phyloP scores from a whole-genome alignment of 2,888 invertebrate species.

The Nemotelus pantherinus region DNA sequence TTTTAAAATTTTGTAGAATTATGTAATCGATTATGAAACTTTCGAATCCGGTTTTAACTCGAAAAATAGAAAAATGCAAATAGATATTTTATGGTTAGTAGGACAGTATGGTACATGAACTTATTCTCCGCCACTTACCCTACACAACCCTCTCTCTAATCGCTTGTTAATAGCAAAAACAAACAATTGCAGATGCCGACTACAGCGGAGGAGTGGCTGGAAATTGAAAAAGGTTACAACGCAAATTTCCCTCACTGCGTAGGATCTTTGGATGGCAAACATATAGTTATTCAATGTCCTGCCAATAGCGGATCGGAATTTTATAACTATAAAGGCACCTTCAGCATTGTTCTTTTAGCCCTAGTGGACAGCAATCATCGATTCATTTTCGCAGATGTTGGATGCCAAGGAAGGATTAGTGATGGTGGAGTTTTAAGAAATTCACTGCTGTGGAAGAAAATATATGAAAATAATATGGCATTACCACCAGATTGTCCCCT shows the following conservation, averaged over 20 bases:
- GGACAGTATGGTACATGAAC: no score
- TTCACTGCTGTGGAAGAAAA: background rate
- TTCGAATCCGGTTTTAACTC: no score
- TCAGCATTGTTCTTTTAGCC: slow-evolving; percentile 13
- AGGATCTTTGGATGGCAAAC: slow-evolving; percentile 20
- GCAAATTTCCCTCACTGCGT: slow-evolving; percentile 14
- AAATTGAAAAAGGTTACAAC: slow-evolving; percentile 9
- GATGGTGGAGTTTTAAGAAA: slow-evolving; percentile 22
- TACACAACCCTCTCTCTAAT: no score
- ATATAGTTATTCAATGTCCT: background rate
- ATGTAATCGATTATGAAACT: no score
- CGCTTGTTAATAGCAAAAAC: background rate
- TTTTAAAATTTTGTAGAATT: no score
- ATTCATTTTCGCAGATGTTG: background rate
- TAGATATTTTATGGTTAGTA: no score
- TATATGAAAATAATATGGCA: background rate
- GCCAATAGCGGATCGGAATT: background rate
- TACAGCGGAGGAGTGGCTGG: slow-evolving; percentile 1
- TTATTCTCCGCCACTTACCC: no score
- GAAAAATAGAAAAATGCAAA: no score
- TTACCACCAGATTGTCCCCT: background rate
- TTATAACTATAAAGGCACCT: slow-evolving; percentile 3
- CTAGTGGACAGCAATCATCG: slow-evolving; percentile 11
- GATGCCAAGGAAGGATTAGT: slow-evolving; percentile 19
- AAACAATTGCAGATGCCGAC: background rate